Evolutionary conservation across 2,113 vertebrate species (phyloP).

Genomic region (Eptesicus fuscus): DNA sequence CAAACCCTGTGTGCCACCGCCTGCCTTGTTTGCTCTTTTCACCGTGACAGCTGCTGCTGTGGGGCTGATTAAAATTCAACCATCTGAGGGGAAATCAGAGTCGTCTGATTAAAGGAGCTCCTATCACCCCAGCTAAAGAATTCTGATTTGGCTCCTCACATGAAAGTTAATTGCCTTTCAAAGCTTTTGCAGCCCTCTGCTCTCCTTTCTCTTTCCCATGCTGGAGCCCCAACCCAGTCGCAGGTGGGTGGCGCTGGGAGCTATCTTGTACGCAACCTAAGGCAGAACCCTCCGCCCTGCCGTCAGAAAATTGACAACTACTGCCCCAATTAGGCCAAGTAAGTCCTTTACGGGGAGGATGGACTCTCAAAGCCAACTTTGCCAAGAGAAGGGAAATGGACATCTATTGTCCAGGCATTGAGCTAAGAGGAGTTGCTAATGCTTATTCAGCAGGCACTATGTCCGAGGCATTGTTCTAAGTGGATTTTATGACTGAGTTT

Average conservation of each 20-base stretch:
- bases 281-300: background rate
- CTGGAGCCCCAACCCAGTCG: background rate
- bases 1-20: background rate
- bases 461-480: background rate
- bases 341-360: background rate
- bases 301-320: background rate
- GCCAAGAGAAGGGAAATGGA: background rate
- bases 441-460: background rate
- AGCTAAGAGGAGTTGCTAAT: background rate
- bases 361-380: background rate
- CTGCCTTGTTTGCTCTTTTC: background rate
- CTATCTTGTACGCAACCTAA: background rate
- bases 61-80: constrained; percentile 56
- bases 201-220: background rate
- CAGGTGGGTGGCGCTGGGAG: background rate
- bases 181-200: background rate
- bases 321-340: background rate
- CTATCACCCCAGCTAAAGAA: constrained; percentile 55
- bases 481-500: background rate
- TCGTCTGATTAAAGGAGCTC: constrained; percentile 64
- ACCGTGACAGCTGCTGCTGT: constrained; percentile 43
- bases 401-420: background rate
- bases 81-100: constrained; percentile 62
- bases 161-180: constrained; percentile 47
- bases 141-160: constrained; percentile 5